Base-by-base conservation (phyloP, 1,140 invertebrate species). In the Drosophila murphyi region DNA sequence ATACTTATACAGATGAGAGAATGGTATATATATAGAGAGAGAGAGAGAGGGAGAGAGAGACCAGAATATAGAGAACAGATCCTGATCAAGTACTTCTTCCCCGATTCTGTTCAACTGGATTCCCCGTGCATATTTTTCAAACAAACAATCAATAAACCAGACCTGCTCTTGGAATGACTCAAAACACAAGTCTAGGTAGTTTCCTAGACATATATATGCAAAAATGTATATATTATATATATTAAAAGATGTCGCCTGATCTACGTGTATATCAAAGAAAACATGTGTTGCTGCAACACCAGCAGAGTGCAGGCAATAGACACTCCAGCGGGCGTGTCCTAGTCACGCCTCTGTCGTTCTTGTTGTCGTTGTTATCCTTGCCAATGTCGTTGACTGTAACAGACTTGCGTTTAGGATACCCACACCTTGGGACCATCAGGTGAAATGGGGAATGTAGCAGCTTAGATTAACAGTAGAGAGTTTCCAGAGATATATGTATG, bases 241-340 rank as follows among this genome's bases (percentile, higher is more conserved):
- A 20, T 20, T 20, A 20, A 20, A 20, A 20, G 20, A 20, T 20
- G 20, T 20, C 20, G 20, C 20, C 20, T 20, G 20, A 20, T 20
- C 20, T 20, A 2, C 0, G 1, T 20, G 20, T 20, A 20, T n/a
- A 4, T 4, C 47, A 32, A 7, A 56, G 28, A 48, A 45, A 54
- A 68, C 64, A 68, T 59, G 37, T 60, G 65, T 68, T 60, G 55
- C 31, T 5, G 59, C 48, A 54, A 45, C 37, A 32, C 4, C n/a
- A 52, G 4, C 10, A 7, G 20, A 47, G 12, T 10, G 8, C 31
- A 4, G 5, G 32, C 29, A 3, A n/a, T 37, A 32, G 35, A 7
- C 34, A 10, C 4, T 45, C n/a, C 29, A 51, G 35, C 8, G 50
- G 61, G 61, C 12, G 62, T 55, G 62, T 34, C 31, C 8, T 54